These are phyloP conservation scores for Acanthiza pusilla DNA, from an alignment of 2,797 vertebrate genomes.

Conservation along the genomic window DNA sequence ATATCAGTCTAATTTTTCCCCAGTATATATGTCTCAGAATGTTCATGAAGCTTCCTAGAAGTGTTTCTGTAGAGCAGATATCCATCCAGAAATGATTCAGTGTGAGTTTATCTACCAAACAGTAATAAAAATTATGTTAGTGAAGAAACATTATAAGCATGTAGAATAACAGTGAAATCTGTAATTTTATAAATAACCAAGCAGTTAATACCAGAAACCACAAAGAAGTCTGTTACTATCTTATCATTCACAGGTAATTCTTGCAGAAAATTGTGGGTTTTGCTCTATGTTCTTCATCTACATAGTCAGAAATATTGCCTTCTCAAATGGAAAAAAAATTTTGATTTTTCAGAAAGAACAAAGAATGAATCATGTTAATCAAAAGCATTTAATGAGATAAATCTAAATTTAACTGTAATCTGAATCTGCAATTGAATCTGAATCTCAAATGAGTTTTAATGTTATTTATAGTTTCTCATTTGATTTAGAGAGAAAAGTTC, in stretches of 20 bases:
- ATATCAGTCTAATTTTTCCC: neutral
- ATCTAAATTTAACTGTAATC: neutral
- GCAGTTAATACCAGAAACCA: neutral
- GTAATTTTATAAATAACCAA: neutral
- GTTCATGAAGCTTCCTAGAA: neutral
- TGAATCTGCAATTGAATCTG: neutral
- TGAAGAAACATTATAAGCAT: neutral
- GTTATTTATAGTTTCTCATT: neutral
- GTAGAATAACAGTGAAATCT: neutral
- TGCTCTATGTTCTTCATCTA: neutral
- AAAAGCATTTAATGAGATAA: neutral
- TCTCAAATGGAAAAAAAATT: neutral
- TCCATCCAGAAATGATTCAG: neutral
- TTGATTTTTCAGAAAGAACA: neutral
- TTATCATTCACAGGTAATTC: neutral
- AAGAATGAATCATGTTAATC: neutral
- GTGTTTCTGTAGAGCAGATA: neutral
- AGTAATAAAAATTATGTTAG: neutral
- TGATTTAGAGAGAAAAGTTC: neutral
- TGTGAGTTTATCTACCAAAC: neutral
- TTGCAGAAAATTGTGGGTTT: neutral
- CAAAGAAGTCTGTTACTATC: neutral
- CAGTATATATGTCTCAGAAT: neutral
- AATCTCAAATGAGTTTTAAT: neutral
- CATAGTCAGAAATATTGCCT: neutral